Evolutionary conservation across 2,113 vertebrate genomes (phyloP).

Genomic region (Diglossa brunneiventris): DNA sequence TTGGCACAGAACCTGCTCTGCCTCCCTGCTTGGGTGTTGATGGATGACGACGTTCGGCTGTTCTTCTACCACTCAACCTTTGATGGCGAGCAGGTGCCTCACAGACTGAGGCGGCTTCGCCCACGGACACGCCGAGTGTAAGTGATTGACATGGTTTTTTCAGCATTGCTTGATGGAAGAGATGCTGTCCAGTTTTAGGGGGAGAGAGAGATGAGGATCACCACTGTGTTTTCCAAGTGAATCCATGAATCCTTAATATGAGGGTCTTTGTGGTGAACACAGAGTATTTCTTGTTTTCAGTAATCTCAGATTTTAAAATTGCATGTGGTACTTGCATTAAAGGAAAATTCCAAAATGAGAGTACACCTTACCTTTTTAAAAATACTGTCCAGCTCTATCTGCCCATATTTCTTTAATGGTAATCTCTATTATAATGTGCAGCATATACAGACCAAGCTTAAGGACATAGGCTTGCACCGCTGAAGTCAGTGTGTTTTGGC

Average conservation of each 20-base stretch:
- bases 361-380: neutral
- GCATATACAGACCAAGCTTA: neutral
- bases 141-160: constrained; percentile 11
- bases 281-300: neutral
- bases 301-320: neutral
- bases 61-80: constrained; percentile 90
- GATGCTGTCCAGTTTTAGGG: neutral
- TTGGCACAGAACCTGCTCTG: constrained; percentile 77
- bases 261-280: neutral
- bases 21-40: constrained; percentile 84
- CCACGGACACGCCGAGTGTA: constrained; percentile 81
- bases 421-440: neutral
- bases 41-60: constrained; percentile 85
- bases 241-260: neutral
- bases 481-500: neutral
- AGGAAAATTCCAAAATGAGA: neutral
- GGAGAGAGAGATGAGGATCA: neutral
- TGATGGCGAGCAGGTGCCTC: constrained; percentile 84
- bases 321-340: neutral
- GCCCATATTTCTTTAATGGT: neutral
- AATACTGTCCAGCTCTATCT: neutral
- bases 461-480: neutral
- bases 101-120: constrained; percentile 84
- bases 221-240: neutral
- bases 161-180: neutral